Conservation (phyloP, 2,113 vertebrate species). For the Nansenia antarctica region DNA sequence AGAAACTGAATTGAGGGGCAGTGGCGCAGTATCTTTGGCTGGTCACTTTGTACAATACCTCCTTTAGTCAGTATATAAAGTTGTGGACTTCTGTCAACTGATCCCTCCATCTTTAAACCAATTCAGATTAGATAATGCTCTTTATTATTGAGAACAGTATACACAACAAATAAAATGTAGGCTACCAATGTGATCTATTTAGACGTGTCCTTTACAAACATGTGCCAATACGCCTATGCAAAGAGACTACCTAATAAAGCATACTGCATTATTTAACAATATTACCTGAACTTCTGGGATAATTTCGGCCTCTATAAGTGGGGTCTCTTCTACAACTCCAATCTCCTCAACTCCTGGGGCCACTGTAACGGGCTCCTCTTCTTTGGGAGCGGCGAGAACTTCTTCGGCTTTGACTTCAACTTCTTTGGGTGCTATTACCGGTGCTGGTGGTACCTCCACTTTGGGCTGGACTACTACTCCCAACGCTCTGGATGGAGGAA, state of each 20-base stretch:
- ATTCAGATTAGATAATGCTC: not conserved
- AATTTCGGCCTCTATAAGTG: slow-evolving; percentile 18
- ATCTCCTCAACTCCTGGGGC: slow-evolving; percentile 41
- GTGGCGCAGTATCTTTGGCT: not conserved
- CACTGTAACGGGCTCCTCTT: slow-evolving; percentile 5
- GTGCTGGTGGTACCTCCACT: not conserved
- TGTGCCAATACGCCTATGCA: not conserved
- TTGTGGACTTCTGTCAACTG: not conserved
- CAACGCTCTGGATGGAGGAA: slow-evolving; percentile 29
- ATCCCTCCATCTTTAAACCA: slow-evolving; percentile 10
- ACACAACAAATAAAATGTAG: not conserved
- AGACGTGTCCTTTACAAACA: not conserved
- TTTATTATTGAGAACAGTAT: not conserved
- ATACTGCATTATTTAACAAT: not conserved
- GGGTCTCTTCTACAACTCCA: slow-evolving; percentile 32
- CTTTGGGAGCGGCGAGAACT: not conserved
- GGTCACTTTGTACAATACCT: not conserved
- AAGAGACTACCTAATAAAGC: too few relatives aligned
- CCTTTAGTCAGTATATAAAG: not conserved
- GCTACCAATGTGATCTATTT: not conserved
- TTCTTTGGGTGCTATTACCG: not conserved
- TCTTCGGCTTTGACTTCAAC: not conserved
- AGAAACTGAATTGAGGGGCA: not conserved
- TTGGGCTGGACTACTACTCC: not conserved
- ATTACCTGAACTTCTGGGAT: slow-evolving; percentile 33